Conservation (phyloP, 2,113 vertebrate genomes). For the Oxygymnocypris stewartii region DNA sequence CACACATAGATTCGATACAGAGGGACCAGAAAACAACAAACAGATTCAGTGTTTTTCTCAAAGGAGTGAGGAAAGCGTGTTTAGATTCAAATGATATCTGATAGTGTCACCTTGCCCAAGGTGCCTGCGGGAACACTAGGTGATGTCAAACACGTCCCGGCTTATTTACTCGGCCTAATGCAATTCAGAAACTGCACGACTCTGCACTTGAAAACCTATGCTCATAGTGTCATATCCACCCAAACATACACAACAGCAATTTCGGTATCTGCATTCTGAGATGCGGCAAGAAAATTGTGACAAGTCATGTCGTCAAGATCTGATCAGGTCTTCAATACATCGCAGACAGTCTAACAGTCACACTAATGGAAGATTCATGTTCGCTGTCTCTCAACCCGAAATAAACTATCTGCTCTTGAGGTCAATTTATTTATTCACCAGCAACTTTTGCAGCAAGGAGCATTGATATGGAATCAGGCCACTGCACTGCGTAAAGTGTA, state of each 20-base stretch:
- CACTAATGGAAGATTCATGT: slow-evolving; percentile 8
- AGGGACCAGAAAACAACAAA: slow-evolving; percentile 41
- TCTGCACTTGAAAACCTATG: background rate
- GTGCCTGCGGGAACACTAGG: slow-evolving; percentile 37
- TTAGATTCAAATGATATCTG: slow-evolving; percentile 53
- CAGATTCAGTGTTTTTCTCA: background rate
- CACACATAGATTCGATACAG: slow-evolving; percentile 43
- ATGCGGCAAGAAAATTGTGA: slow-evolving; percentile 15
- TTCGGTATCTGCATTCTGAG: background rate
- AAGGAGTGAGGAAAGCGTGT: slow-evolving; percentile 11
- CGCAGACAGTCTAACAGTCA: slow-evolving; percentile 9
- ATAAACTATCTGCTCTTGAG: background rate
- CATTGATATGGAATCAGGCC: slow-evolving; percentile 45
- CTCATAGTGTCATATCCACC: background rate
- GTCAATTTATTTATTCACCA: background rate
- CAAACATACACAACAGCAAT: background rate
- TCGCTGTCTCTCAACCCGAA: background rate
- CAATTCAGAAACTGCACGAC: slow-evolving; percentile 26
- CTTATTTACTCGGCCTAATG: slow-evolving; percentile 49
- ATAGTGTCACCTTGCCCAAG: slow-evolving; percentile 50
- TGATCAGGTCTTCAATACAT: slow-evolving; percentile 3
- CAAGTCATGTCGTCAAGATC: slow-evolving; percentile 3
- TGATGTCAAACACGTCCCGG: slow-evolving; percentile 32
- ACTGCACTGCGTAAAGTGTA: slow-evolving; percentile 44
- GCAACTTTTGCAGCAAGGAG: slow-evolving; percentile 29